Base-by-base conservation (phyloP, 2,888 invertebrate species). In the Bombylius major region DNA sequence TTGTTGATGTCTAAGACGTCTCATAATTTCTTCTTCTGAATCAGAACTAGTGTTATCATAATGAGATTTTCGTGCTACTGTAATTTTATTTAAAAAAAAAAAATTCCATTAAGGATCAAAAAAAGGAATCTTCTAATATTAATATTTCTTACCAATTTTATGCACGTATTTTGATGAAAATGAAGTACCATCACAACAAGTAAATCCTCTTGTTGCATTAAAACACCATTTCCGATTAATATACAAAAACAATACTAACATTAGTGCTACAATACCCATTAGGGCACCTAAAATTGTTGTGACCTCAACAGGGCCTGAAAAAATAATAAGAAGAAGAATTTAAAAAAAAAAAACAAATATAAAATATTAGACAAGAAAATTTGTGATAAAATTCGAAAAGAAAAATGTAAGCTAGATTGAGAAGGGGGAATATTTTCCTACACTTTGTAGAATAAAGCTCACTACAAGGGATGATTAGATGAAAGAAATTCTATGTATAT, bases 251-350 rank as follows among this genome's bases (percentile, higher is more conserved):
- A 93, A 81, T 62, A 93, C 84, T 66, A 94, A 78, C 64, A 94
- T 79, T 59, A 93, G 78, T 32, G 85, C 84, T 55, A 92, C 84
- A 69, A 93, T 84, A 61, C 87, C 89, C 60, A 86, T 88, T 66
- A 92, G 85, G 60, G 88, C 90, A 67, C 90, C 91, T 71, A 94
- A 80, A 71, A 92, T 86, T 69, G 90, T 89, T 66, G 89, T 87
- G 66, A 91, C 88, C 79, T 92, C 92, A 75, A 81, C 83, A 78
- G 78, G 66, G 75, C 78, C 72, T 70, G 54, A 4, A 63, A 60
- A 33, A 48, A 33, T 12, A 48, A 31, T 7, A 8, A 46, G 13
- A 34, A 55, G 32, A 13, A 45, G 7, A 42, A 9, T 46, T 57
- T 58, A 33, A 42, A 42, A 42, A 8, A 39, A 5, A 39, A 8